A percentile compares a stretch with the other conserved stretches of the same genome.
Evolutionary conservation across 2,113 vertebrate species (phyloP).

Genomic region (Theristicus caerulescens): DNA sequence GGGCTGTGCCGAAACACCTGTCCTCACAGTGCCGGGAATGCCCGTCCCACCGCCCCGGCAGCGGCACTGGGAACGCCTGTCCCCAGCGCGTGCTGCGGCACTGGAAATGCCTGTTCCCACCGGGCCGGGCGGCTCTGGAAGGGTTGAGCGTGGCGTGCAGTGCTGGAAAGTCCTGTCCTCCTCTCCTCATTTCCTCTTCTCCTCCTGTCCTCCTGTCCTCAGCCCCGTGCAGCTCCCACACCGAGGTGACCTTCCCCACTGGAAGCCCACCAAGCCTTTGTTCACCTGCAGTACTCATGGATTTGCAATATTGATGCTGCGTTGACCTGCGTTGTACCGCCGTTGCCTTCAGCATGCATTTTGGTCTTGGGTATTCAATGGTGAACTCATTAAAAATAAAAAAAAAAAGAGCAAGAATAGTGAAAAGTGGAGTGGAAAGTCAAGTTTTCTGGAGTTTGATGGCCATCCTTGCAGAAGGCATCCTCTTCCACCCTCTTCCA

Average conservation of each 20-base stretch:
- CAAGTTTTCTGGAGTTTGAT: not conserved
- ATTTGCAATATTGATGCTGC: not conserved
- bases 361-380: not conserved
- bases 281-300: not conserved
- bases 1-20: not conserved
- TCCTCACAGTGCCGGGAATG: accelerated
- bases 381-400: not conserved
- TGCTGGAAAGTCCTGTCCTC: not conserved
- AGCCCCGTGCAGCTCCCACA: not conserved
- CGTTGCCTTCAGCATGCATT: accelerated
- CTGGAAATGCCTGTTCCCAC: slow-evolving; percentile 24
- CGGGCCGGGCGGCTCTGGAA: not conserved
- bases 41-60: not conserved
- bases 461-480: not conserved
- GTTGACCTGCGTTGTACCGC: accelerated
- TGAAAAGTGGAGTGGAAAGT: not conserved
- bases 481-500: not conserved
- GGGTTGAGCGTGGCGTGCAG: not conserved
- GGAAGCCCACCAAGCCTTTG: not conserved
- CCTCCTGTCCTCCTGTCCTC: not conserved
- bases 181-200: not conserved
- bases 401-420: not conserved
- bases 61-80: not conserved
- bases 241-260: not conserved
- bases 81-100: accelerated